Conservation (phyloP, 2,888 invertebrate species). For the Lithophane ornitopus region DNA sequence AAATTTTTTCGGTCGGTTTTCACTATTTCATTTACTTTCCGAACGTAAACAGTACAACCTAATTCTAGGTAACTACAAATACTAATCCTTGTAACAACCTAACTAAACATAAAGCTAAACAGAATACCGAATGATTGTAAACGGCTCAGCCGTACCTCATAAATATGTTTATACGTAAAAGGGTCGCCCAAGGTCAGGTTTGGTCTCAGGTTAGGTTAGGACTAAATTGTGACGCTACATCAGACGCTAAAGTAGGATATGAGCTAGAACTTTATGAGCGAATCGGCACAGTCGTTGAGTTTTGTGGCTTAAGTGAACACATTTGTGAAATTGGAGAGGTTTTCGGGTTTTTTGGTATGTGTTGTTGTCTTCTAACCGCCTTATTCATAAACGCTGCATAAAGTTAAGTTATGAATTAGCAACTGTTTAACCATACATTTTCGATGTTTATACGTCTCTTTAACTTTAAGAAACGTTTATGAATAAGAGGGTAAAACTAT, state of each 20-base stretch:
- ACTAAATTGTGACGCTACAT: slow-evolving; percentile 25
- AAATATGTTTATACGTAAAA: slow-evolving; percentile 43
- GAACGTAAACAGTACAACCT: background rate
- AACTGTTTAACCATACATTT: too few relatives aligned
- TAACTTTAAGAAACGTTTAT: too few relatives aligned
- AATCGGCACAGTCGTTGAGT: slow-evolving; percentile 37
- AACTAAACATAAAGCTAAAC: slow-evolving; percentile 27
- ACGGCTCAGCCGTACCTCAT: slow-evolving; percentile 31
- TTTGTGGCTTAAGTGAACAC: slow-evolving; percentile 38
- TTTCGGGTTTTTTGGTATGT: slow-evolving; percentile 24
- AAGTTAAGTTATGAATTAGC: too few relatives aligned
- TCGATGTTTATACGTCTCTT: too few relatives aligned
- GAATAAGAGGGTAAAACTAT: too few relatives aligned
- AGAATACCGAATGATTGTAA: slow-evolving; percentile 46
- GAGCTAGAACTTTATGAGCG: slow-evolving; percentile 43
- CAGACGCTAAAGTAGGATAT: slow-evolving; percentile 27
- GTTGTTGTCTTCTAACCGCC: background rate
- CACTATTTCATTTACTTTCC: background rate
- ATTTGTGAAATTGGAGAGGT: slow-evolving; percentile 39
- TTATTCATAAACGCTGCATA: too few relatives aligned
- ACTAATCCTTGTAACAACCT: slow-evolving; percentile 13
- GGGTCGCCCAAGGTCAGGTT: slow-evolving; percentile 36
- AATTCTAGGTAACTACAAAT: slow-evolving; percentile 19
- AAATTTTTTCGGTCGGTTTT: background rate
- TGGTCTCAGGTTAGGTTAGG: slow-evolving; percentile 23